phyloP scores from a whole-genome alignment of 2,888 invertebrate genomes.

The Fragum fragum region DNA sequence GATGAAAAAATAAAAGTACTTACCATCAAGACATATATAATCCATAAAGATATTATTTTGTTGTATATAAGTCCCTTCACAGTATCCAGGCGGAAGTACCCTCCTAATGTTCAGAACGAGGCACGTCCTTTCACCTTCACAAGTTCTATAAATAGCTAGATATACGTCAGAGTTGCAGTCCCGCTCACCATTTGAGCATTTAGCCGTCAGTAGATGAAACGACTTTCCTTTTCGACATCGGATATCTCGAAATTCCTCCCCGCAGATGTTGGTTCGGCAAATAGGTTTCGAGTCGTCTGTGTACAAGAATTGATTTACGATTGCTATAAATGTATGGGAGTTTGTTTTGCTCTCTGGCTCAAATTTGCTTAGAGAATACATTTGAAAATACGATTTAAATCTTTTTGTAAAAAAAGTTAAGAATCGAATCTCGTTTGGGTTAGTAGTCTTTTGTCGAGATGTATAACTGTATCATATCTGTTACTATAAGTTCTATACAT shows the following conservation, averaged over 20 bases:
- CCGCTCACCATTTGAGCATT: constrained; percentile 59
- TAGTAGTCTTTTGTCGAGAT: too few relatives aligned
- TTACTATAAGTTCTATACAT: too few relatives aligned
- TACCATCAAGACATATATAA: constrained; percentile 72
- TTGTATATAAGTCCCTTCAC: constrained; percentile 45
- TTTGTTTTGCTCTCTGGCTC: not conserved
- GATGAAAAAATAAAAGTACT: too few relatives aligned
- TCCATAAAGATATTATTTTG: constrained; percentile 70
- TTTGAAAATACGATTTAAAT: too few relatives aligned
- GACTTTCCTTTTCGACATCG: constrained; percentile 60
- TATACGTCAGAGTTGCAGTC: constrained; percentile 65
- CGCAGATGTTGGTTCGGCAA: constrained; percentile 72
- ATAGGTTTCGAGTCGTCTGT: constrained; percentile 51
- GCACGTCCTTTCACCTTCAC: constrained; percentile 68
- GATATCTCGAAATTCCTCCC: constrained; percentile 57
- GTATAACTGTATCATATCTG: too few relatives aligned
- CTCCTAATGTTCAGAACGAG: constrained; percentile 45
- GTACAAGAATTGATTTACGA: constrained; percentile 31
- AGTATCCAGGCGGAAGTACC: constrained; percentile 51
- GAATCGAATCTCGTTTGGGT: too few relatives aligned
- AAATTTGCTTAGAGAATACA: too few relatives aligned
- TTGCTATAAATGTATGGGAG: constrained; percentile 29
- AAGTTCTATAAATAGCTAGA: constrained; percentile 63
- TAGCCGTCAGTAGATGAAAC: constrained; percentile 63
- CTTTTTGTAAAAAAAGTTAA: too few relatives aligned